phyloP scores from a whole-genome alignment of 2,888 invertebrate species.

The Blastobasis adustella region DNA sequence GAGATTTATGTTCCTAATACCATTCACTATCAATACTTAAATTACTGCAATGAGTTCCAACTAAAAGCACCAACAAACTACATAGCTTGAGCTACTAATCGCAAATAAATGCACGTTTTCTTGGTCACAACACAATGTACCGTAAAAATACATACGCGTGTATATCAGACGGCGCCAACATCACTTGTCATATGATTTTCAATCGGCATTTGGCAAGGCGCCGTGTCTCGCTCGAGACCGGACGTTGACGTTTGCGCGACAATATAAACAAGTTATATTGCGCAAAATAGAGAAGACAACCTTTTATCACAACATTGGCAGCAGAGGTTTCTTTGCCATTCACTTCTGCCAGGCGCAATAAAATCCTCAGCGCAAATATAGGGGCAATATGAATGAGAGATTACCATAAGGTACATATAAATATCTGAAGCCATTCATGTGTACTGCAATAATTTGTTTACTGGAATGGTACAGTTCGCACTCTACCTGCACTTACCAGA shows the following conservation, averaged over 20 bases:
- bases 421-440: background rate
- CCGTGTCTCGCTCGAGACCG: conserved; percentile 19
- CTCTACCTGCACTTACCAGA: conserved; percentile 38
- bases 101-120: background rate
- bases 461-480: background rate
- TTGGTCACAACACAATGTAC: conserved; percentile 8
- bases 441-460: no score
- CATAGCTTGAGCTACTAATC: conserved; percentile 18
- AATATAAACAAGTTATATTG: conserved; percentile 24
- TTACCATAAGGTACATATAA: background rate
- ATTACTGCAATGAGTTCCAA: no score
- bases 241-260: conserved; percentile 24
- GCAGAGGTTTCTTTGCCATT: background rate
- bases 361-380: background rate
- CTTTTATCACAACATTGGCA: background rate
- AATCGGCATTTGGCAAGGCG: conserved; percentile 39
- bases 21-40: no score
- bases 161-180: conserved; percentile 49
- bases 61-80: conserved; percentile 8
- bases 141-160: conserved; percentile 26
- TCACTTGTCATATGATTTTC: conserved; percentile 61
- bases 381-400: background rate
- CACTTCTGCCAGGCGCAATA: background rate
- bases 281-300: background rate
- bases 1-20: no score